Percentiles rank a stretch among this genome's conserved stretches.
These are phyloP conservation scores for Semnornis frantzii DNA, from an alignment of 2,113 vertebrate species.

Conservation along the genomic window DNA sequence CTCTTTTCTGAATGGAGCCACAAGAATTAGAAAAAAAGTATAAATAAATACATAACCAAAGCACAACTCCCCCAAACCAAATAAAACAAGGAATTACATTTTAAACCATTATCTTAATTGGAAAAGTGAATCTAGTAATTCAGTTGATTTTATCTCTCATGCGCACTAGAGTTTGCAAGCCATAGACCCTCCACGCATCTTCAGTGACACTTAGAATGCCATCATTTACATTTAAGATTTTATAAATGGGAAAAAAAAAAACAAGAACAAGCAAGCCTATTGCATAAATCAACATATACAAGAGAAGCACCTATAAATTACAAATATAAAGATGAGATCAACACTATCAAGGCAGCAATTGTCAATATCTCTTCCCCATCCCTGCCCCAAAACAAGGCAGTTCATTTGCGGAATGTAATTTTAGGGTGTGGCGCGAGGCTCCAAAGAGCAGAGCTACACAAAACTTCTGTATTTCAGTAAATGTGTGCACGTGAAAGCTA, in stretches of 20 bases:
- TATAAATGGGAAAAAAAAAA: not conserved
- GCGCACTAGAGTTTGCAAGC: not conserved
- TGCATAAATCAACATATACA: not conserved
- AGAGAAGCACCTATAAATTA: not conserved
- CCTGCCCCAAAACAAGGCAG: not conserved
- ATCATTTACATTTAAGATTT: not conserved
- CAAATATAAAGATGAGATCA: not conserved
- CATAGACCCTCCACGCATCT: not conserved
- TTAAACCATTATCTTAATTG: not conserved
- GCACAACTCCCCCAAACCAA: not conserved
- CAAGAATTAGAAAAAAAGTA: not conserved
- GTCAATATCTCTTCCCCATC: not conserved
- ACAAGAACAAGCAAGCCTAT: no score
- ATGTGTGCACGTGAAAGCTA: not conserved
- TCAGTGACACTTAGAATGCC: not conserved
- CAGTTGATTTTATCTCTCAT: not conserved
- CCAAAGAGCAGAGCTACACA: constrained; percentile 7
- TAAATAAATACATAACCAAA: not conserved
- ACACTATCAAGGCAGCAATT: not conserved
- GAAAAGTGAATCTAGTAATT: not conserved
- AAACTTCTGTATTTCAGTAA: constrained; percentile 12
- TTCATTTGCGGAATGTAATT: not conserved
- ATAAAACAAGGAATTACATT: not conserved
- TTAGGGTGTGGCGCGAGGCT: not conserved
- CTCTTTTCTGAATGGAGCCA: not conserved